phyloP scores from a whole-genome alignment of 2,888 invertebrate species.

The Thymelicus acteon region DNA sequence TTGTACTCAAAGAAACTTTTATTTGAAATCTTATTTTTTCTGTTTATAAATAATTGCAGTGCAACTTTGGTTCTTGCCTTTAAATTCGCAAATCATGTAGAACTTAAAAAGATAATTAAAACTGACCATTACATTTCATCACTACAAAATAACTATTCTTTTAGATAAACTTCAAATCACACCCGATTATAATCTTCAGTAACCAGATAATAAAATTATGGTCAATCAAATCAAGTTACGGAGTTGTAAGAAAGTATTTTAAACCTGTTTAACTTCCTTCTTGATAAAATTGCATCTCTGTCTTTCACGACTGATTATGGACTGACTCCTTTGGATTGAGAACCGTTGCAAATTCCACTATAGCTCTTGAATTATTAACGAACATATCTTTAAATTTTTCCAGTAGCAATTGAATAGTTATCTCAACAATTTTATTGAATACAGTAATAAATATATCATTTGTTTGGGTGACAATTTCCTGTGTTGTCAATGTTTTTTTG shows the following conservation, averaged over 20 bases:
- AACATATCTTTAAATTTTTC: not conserved
- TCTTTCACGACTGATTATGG: not conserved
- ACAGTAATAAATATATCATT: not conserved
- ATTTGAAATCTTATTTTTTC: too few relatives aligned
- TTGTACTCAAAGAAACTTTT: too few relatives aligned
- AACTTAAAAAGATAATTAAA: too few relatives aligned
- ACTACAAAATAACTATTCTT: too few relatives aligned
- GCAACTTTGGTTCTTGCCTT: too few relatives aligned
- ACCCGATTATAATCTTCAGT: too few relatives aligned
- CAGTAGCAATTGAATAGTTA: not conserved
- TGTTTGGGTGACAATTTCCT: not conserved
- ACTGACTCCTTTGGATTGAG: slow-evolving; percentile 3
- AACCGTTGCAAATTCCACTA: slow-evolving; percentile 32
- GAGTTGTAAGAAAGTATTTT: slow-evolving; percentile 38
- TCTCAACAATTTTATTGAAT: not conserved
- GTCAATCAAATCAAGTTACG: slow-evolving; percentile 1
- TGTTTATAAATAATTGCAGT: too few relatives aligned
- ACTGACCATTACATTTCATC: too few relatives aligned
- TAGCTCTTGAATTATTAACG: not conserved
- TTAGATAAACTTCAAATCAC: not conserved
- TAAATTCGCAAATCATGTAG: too few relatives aligned
- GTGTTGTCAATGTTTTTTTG: not conserved
- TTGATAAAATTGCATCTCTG: slow-evolving; percentile 20
- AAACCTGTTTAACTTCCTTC: slow-evolving; percentile 19
- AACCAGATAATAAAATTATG: too few relatives aligned